Evolutionary conservation across 2,888 invertebrate species (phyloP).

Genomic region (Sminthurides aquaticus): DNA sequence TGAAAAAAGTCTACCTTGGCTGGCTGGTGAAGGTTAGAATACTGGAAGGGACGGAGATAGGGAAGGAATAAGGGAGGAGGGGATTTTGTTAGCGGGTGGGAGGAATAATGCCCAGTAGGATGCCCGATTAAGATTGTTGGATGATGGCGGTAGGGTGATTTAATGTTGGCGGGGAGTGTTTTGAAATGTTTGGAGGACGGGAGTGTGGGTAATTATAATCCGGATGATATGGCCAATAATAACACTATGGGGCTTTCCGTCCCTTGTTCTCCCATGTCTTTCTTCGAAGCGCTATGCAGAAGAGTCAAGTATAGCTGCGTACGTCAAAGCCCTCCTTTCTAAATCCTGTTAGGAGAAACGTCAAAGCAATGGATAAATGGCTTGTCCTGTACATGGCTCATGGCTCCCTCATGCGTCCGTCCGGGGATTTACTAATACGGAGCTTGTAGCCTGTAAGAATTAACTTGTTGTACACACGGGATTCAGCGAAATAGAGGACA

Average conservation of each 20-base stretch:
- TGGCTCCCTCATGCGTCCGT: no score
- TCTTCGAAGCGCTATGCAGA: no score
- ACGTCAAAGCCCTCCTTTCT: background rate
- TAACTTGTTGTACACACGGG: no score
- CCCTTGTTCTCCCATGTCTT: no score
- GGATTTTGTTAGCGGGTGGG: constrained; percentile 4
- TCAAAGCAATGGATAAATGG: background rate
- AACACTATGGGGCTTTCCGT: background rate
- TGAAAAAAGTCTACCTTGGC: no score
- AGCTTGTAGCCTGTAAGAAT: no score
- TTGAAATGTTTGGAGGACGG: background rate
- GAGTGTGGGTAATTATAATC: background rate
- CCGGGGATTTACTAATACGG: no score
- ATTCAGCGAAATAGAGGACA: no score
- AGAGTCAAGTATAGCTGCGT: no score
- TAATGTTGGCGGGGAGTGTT: constrained; percentile 4
- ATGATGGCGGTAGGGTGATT: constrained; percentile 4
- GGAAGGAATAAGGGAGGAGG: background rate
- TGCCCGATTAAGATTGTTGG: constrained; percentile 4
- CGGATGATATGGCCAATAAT: background rate
- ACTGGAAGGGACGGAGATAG: background rate
- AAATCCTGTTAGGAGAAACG: background rate
- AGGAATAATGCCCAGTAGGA: constrained; percentile 1
- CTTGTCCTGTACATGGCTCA: no score
- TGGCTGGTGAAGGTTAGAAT: no score